Conservation (phyloP, 2,888 invertebrate genomes). For the Rhagonycha fulva region DNA sequence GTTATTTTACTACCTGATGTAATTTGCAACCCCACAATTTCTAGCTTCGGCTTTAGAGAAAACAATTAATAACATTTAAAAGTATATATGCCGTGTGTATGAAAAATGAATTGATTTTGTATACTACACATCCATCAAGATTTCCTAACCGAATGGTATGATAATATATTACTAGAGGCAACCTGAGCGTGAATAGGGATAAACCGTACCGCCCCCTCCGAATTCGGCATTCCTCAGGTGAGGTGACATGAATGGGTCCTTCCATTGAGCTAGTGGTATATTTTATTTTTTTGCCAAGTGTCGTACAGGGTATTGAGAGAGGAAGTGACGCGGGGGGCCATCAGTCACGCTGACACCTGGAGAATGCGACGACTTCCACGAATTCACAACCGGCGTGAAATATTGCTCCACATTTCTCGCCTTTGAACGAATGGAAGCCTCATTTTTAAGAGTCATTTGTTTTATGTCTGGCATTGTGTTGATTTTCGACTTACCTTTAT, state of each 20-base stretch:
- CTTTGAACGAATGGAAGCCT: conserved; percentile 40
- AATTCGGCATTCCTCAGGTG: conserved; percentile 42
- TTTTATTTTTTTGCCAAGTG: conserved; percentile 39
- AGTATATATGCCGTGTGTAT: neutral
- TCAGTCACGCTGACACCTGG: conserved; percentile 54
- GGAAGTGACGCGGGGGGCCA: conserved; percentile 51
- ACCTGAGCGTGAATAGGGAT: conserved; percentile 24
- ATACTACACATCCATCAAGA: conserved; percentile 24
- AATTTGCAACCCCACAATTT: neutral
- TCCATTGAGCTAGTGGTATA: conserved; percentile 41
- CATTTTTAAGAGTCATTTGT: conserved; percentile 48
- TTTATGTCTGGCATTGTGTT: conserved; percentile 42
- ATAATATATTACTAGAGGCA: conserved; percentile 22
- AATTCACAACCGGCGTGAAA: conserved; percentile 49
- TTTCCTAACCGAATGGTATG: conserved; percentile 20
- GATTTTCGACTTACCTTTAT: conserved; percentile 33
- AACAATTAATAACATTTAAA: neutral
- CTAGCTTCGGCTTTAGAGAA: conserved; percentile 5
- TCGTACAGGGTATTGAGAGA: conserved; percentile 37
- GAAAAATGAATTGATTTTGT: conserved; percentile 20
- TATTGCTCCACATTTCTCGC: conserved; percentile 45
- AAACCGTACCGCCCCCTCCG: conserved; percentile 32
- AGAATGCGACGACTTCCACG: conserved; percentile 53
- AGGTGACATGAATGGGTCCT: conserved; percentile 44
- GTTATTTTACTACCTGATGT: neutral